A percentile compares a stretch with the other conserved stretches of the same genome.
These are phyloP conservation scores for Macroramphosus scolopax DNA, from an alignment of 2,797 vertebrate species.

Conservation along the genomic window DNA sequence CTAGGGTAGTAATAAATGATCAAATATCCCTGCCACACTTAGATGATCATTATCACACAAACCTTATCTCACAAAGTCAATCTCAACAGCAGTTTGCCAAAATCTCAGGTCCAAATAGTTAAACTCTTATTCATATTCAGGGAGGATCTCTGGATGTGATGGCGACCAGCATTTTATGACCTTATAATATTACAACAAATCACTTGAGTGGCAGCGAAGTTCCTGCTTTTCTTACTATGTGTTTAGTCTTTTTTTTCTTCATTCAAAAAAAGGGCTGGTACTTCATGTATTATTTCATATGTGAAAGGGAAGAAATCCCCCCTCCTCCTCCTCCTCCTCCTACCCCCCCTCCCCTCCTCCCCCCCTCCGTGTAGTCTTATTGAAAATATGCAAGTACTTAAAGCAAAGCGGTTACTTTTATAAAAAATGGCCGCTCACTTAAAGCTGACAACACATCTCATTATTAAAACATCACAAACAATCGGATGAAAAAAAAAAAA, in stretches of 20 bases:
- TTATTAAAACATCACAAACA: conserved; percentile 7
- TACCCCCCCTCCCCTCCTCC: no score
- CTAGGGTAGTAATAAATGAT: conserved; percentile 4
- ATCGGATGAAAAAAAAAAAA: not conserved
- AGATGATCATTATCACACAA: conserved; percentile 25
- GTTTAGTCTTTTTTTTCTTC: conserved; percentile 31
- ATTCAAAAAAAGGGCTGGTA: conserved; percentile 69
- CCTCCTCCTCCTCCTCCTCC: conserved; percentile 2
- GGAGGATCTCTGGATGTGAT: conserved; percentile 47
- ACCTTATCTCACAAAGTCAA: conserved; percentile 27
- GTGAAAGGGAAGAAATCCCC: conserved; percentile 19
- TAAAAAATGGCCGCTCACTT: conserved; percentile 15
- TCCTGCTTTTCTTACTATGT: conserved; percentile 19
- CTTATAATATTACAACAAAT: conserved; percentile 32
- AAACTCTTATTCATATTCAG: conserved; percentile 59
- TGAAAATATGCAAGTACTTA: conserved; percentile 52
- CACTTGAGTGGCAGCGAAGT: conserved; percentile 18
- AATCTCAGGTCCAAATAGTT: conserved; percentile 75
- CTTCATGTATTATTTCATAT: conserved; percentile 43
- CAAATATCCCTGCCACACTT: not conserved
- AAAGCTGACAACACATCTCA: conserved; percentile 13
- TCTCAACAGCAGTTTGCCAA: conserved; percentile 58
- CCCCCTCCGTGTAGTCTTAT: conserved; percentile 21
- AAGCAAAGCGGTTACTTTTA: conserved; percentile 26
- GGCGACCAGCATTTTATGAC: conserved; percentile 54